A percentile compares a stretch with the other conserved stretches of the same genome.
Evolutionary conservation across 2,888 invertebrate genomes (phyloP).

Genomic region (Erebia palarica): DNA sequence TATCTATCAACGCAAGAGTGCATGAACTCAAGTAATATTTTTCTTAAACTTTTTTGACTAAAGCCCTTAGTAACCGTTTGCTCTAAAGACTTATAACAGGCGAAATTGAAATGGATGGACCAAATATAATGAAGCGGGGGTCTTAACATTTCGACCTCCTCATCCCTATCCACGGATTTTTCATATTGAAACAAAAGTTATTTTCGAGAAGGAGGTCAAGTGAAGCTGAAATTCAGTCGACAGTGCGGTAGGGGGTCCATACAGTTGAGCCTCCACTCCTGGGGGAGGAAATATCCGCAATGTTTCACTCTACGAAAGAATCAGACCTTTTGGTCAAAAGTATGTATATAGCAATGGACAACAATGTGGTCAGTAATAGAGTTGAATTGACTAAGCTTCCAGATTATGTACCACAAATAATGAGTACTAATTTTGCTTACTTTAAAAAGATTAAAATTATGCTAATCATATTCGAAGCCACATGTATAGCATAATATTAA

Average conservation of each 20-base stretch:
- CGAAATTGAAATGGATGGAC: constrained; percentile 21
- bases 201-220: constrained; percentile 67
- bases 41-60: neutral
- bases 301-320: neutral
- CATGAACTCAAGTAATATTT: too few species aligned
- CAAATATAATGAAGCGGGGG: constrained; percentile 25
- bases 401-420: too few species aligned
- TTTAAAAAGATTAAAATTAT: too few species aligned
- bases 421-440: too few species aligned
- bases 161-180: constrained; percentile 57
- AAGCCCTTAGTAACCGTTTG: neutral
- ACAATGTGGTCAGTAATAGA: too few species aligned
- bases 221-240: constrained; percentile 50
- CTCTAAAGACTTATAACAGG: constrained; percentile 3
- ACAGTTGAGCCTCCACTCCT: neutral
- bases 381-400: too few species aligned
- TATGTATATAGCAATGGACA: neutral
- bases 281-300: neutral
- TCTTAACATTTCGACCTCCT: constrained; percentile 31
- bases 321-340: neutral
- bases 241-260: constrained; percentile 36
- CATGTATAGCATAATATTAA: neutral
- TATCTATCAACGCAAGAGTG: too few species aligned
- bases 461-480: too few species aligned
- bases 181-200: constrained; percentile 76